Percentiles rank a stretch among this genome's conserved stretches.
phyloP scores from a whole-genome alignment of 2,797 vertebrate species.

The Sternotherus odoratus region DNA sequence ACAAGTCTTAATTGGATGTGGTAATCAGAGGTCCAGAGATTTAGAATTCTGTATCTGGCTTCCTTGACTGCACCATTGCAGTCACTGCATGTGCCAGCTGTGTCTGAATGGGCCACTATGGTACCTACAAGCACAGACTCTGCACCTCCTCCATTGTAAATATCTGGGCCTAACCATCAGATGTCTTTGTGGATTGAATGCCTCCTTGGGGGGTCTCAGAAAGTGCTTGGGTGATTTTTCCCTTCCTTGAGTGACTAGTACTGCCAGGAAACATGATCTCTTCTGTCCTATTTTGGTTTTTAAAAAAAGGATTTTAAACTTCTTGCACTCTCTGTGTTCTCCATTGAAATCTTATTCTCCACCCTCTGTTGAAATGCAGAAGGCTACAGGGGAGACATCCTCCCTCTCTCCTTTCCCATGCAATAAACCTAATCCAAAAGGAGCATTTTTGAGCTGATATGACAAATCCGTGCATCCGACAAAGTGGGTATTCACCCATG shows the following conservation, averaged over 20 bases:
- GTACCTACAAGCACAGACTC: rapidly evolving
- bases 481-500: no score
- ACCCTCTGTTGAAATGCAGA: background rate
- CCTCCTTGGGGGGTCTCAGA: background rate
- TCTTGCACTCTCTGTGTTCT: background rate
- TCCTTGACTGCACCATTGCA: rapidly evolving
- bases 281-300: background rate
- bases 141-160: rapidly evolving
- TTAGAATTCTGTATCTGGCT: background rate
- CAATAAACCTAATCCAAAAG: background rate
- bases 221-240: conserved; percentile 45
- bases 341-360: background rate
- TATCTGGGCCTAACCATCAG: background rate
- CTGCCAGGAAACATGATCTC: rapidly evolving
- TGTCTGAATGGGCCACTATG: rapidly evolving
- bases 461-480: rapidly evolving
- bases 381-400: background rate
- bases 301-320: conserved; percentile 2
- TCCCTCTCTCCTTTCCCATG: background rate
- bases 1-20: background rate
- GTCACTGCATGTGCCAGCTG: rapidly evolving
- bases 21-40: rapidly evolving
- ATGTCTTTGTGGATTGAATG: rapidly evolving
- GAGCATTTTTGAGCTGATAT: rapidly evolving
- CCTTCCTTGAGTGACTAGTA: rapidly evolving